phyloP scores from a whole-genome alignment of 2,113 vertebrate genomes.

The Lamprotornis superbus region DNA sequence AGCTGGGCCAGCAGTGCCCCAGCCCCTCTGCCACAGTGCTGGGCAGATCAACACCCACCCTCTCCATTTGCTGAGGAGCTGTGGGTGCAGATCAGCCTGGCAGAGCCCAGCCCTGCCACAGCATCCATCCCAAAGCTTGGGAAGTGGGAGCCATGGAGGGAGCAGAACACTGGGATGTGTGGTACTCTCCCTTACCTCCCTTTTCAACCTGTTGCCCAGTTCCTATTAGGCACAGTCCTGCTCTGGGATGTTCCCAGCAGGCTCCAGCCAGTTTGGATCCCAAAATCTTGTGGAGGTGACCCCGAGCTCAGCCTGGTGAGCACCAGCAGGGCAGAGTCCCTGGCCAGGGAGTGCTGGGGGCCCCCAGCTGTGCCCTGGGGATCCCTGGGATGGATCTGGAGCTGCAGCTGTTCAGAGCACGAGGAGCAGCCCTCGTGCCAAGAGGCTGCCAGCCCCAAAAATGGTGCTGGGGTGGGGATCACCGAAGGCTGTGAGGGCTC shows the following conservation, averaged over 20 bases:
- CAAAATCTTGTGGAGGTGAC: background rate
- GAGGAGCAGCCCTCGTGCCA: background rate
- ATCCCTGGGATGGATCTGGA: background rate
- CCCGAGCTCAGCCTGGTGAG: rapidly evolving
- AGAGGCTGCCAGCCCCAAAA: background rate
- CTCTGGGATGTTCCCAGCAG: background rate
- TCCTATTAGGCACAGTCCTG: background rate
- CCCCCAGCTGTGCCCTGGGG: background rate
- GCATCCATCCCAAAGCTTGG: background rate
- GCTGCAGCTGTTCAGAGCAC: background rate
- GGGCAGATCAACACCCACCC: too few species aligned
- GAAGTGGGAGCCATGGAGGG: rapidly evolving
- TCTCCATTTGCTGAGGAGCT: background rate
- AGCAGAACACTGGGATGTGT: background rate
- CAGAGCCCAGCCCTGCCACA: background rate
- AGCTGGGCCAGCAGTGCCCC: rapidly evolving
- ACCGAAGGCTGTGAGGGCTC: rapidly evolving
- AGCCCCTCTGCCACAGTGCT: rapidly evolving
- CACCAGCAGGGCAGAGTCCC: background rate
- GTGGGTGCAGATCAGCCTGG: rapidly evolving
- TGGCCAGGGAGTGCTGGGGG: rapidly evolving
- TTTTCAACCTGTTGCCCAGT: background rate
- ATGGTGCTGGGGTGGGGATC: rapidly evolving
- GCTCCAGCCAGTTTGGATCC: background rate
- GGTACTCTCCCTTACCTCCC: background rate